These are phyloP conservation scores for Ametastegia equiseti DNA, from an alignment of 2,888 invertebrate genomes.

Conservation along the genomic window DNA sequence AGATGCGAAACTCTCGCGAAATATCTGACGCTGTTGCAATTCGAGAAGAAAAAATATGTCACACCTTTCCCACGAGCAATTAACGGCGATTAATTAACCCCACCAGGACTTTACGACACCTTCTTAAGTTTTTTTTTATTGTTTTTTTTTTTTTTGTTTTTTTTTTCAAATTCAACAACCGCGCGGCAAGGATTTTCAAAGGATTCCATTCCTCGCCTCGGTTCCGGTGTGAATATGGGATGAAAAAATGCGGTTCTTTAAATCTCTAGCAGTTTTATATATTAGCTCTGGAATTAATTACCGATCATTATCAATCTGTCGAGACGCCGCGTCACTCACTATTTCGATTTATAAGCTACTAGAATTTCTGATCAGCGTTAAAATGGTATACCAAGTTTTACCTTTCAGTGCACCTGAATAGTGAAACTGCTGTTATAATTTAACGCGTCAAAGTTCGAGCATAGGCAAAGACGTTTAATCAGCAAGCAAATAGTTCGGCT, in stretches of 20 bases:
- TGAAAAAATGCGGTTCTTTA: too few species aligned
- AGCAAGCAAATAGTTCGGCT: not conserved
- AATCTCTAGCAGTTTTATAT: too few species aligned
- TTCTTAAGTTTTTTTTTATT: too few species aligned
- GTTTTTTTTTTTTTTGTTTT: too few species aligned
- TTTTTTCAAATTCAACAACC: not conserved
- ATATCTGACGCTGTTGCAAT: not conserved
- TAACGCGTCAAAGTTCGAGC: not conserved
- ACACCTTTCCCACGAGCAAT: slow-evolving; percentile 33
- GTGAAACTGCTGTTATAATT: not conserved
- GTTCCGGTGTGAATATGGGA: not conserved
- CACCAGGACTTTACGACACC: not conserved
- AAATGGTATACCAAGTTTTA: not conserved
- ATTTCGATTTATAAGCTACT: not conserved
- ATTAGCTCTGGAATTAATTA: too few species aligned
- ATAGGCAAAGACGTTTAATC: slow-evolving; percentile 11
- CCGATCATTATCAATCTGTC: not conserved
- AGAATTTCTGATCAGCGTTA: not conserved
- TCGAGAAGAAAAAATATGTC: not conserved
- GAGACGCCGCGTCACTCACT: not conserved
- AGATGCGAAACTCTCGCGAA: not conserved
- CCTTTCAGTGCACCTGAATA: not conserved
- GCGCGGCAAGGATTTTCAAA: not conserved
- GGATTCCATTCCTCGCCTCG: not conserved
- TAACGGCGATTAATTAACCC: slow-evolving; percentile 27